A percentile compares a stretch with the other conserved stretches of the same genome.
Evolutionary conservation across 2,113 vertebrate genomes (phyloP).

Genomic region (Erythrocebus patas): DNA sequence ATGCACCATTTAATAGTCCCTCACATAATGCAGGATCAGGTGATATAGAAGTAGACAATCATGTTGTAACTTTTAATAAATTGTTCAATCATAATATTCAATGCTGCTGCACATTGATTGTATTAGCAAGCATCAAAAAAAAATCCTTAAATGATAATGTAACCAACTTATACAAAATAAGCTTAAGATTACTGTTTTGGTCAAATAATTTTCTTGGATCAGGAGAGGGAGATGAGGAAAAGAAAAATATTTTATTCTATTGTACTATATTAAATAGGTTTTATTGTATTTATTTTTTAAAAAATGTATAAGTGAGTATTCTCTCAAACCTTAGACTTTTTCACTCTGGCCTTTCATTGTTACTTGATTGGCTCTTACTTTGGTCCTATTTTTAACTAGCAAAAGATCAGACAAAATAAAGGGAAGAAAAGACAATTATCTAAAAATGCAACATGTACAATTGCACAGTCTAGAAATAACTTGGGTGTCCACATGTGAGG

Average conservation of each 20-base stretch:
- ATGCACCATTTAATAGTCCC: background rate
- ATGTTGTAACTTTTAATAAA: background rate
- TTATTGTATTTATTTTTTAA: background rate
- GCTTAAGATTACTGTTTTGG: slow-evolving; percentile 51
- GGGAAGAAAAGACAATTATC: background rate
- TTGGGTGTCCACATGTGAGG: background rate
- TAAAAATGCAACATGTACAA: background rate
- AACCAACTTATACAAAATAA: slow-evolving; percentile 48
- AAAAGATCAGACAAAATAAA: background rate
- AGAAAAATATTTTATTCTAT: slow-evolving; percentile 57
- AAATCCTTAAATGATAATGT: background rate
- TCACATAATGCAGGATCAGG: background rate
- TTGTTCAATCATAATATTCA: background rate
- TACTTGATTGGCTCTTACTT: background rate
- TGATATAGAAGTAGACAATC: background rate
- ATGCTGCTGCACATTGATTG: background rate
- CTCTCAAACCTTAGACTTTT: background rate
- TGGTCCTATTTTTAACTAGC: background rate
- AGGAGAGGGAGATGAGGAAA: background rate
- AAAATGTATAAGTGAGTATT: background rate
- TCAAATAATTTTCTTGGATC: background rate
- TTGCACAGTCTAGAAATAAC: no score
- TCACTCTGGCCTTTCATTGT: background rate
- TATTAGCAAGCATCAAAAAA: background rate
- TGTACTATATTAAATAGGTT: slow-evolving; percentile 39